These are phyloP conservation scores for Chrysoperla carnea DNA, from an alignment of 1,140 invertebrate species.

Conservation along the genomic window DNA sequence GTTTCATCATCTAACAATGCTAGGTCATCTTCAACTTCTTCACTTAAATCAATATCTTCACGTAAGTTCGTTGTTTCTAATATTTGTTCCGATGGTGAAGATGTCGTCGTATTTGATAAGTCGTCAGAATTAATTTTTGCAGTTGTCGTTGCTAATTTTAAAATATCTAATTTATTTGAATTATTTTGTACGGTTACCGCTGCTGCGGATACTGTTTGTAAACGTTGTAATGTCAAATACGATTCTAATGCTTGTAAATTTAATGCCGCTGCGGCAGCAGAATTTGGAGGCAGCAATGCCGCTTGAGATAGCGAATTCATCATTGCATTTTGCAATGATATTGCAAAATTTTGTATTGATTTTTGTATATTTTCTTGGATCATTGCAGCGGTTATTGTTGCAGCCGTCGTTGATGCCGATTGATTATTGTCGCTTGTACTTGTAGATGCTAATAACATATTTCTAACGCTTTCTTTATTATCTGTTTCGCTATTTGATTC, in stretches of 20 bases:
- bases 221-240: conserved; percentile 58
- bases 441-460: conserved; percentile 3
- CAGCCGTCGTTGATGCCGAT: background rate
- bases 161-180: conserved; percentile 24
- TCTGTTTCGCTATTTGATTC: conserved; percentile 4
- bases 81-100: conserved; percentile 14
- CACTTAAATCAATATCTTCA: conserved; percentile 37
- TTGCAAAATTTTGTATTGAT: conserved; percentile 44
- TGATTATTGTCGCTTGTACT: conserved; percentile 15
- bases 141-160: conserved; percentile 33
- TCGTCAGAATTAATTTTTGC: conserved; percentile 38
- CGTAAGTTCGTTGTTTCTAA: conserved; percentile 24
- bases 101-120: conserved; percentile 15
- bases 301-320: conserved; percentile 57
- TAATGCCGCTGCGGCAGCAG: conserved; percentile 56
- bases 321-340: conserved; percentile 58
- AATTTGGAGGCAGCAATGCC: conserved; percentile 54
- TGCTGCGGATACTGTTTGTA: conserved; percentile 25
- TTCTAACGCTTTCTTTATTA: conserved; percentile 3
- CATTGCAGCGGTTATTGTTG: conserved; percentile 20
- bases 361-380: conserved; percentile 33
- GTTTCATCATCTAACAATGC: conserved; percentile 36
- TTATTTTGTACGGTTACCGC: conserved; percentile 13
- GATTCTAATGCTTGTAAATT: conserved; percentile 69
- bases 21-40: conserved; percentile 39